A percentile compares a stretch with the other conserved stretches of the same genome.
Conservation (phyloP, 2,113 vertebrate species). For the Tapirus terrestris region DNA sequence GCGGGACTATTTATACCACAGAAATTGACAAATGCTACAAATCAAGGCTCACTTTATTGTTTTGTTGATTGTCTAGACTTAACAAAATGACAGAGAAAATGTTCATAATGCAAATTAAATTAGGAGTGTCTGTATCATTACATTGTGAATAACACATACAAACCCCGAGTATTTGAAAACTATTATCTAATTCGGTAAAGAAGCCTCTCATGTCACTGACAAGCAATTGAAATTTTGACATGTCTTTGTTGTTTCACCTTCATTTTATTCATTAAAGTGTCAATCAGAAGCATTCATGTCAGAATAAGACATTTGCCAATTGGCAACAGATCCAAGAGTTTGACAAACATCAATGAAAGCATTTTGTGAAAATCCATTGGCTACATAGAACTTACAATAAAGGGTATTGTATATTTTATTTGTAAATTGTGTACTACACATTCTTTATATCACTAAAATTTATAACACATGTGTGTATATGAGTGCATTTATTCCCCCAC, state of each 20-base stretch:
- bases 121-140: not conserved
- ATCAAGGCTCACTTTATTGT: not conserved
- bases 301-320: not conserved
- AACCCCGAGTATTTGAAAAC: not conserved
- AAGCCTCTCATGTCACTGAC: not conserved
- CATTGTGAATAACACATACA: not conserved
- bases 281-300: not conserved
- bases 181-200: not conserved
- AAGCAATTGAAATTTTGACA: not conserved
- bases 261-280: conserved; percentile 36
- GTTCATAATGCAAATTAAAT: not conserved
- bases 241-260: not conserved
- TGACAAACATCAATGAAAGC: not conserved
- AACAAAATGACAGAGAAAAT: not conserved
- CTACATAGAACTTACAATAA: not conserved
- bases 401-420: not conserved
- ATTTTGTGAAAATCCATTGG: not conserved
- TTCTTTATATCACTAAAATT: not conserved
- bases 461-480: not conserved
- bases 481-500: not conserved
- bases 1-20: not conserved
- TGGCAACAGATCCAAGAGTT: not conserved
- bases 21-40: not conserved
- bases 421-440: not conserved
- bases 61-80: conserved; percentile 14